Evolutionary conservation across 37 sponge, comb jelly and placozoan species (phyloP).

Genomic region (Ephydatia muelleri): DNA sequence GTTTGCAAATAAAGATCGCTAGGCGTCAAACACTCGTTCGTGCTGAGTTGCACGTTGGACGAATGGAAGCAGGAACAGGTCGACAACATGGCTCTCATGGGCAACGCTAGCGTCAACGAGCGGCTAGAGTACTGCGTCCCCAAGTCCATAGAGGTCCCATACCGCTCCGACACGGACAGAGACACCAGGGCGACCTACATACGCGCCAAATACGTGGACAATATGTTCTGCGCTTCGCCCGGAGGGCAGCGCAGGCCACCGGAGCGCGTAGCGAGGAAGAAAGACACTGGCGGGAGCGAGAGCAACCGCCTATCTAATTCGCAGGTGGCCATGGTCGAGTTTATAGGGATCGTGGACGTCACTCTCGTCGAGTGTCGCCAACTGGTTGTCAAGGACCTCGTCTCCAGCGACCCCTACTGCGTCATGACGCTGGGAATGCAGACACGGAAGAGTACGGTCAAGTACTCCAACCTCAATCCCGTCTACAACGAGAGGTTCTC

Average conservation of each 20-base stretch:
- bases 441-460: constrained; percentile 60
- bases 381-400: constrained; percentile 66
- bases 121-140: constrained; percentile 77
- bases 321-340: constrained; percentile 74
- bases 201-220: constrained; percentile 71
- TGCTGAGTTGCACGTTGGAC: constrained; percentile 70
- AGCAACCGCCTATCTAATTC: not conserved
- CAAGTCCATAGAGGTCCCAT: constrained; percentile 76
- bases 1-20: constrained; percentile 39
- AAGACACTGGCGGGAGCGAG: not conserved
- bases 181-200: constrained; percentile 78
- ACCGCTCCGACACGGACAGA: constrained; percentile 63
- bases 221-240: constrained; percentile 50
- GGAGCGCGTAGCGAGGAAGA: constrained; percentile 39
- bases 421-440: constrained; percentile 69
- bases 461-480: constrained; percentile 62
- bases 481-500: constrained; percentile 76
- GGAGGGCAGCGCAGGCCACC: constrained; percentile 49
- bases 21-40: constrained; percentile 80
- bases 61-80: constrained; percentile 74
- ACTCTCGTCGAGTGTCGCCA: constrained; percentile 48
- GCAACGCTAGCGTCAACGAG: constrained; percentile 65
- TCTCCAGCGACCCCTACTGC: constrained; percentile 76
- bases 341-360: constrained; percentile 71
- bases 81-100: constrained; percentile 53